Base-by-base conservation (phyloP, 2,888 invertebrate genomes). In the Oxytorus armatus region DNA sequence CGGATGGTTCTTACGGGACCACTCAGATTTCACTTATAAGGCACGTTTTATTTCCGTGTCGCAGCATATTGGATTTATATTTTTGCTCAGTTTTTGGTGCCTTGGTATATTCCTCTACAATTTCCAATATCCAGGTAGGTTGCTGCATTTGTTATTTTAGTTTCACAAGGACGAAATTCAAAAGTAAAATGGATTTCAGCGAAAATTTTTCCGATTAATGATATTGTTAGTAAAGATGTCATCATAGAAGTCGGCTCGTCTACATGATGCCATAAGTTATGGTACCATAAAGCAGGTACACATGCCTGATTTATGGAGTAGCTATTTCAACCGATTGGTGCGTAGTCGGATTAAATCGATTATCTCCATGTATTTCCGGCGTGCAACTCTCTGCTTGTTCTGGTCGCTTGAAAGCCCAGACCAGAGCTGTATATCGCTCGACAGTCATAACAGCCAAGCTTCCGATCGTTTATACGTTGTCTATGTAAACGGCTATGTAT, bases 341-440 rank as follows among this genome's bases (percentile, higher is more conserved):
- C 53, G 53, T 59, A 68, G 68, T 36, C 59, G 75, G 66, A 78
- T 81, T 81, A 74, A 81, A 81, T 81, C 75, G 81, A 81, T 81
- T 75, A 72, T 59, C 59, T 18, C 23, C 21, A 59, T 78, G 66
- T 72, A 73, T 73, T 66, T 78, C 73, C 77, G 72, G 44, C 44
- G 18, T 51, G 44, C 51, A 14, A 36, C 42, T 51, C 65, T 49
- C 57, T 49, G 57, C 29, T 21, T 29, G 18, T 47, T 59, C 59
- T 49, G 21, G 25, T 61, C 53, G 44, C 59, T 61, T 18, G 44
- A 61, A 73, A 63, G 66, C 59, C 44, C 73, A 44, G 61, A 68
- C 77, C 63, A 29, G 49, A 51, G 39, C 57, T 49, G 42, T 70
- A 69, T 59, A 72, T 59, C 47, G 65, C 36, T 73, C 44, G 44